phyloP scores from a whole-genome alignment of 2,888 invertebrate species.

The Tineola bisselliella region DNA sequence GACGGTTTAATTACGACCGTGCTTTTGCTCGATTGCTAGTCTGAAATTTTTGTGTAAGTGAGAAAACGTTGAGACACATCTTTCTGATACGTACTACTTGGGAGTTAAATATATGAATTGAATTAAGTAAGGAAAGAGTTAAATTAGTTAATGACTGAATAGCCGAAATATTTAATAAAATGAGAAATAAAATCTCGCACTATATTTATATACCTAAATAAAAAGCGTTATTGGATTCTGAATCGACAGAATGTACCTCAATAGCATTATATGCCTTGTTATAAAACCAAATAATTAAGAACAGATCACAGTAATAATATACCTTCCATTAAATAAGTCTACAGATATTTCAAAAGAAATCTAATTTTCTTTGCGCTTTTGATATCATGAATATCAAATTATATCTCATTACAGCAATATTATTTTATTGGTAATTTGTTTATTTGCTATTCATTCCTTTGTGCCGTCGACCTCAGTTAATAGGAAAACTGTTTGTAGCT shows the following conservation, averaged over 20 bases:
- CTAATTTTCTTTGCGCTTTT: neutral
- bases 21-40: too few species aligned
- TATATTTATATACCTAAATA: neutral
- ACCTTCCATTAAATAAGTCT: too few species aligned
- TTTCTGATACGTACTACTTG: neutral
- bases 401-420: neutral
- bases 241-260: conserved; percentile 12
- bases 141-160: conserved; percentile 11
- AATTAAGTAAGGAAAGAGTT: neutral
- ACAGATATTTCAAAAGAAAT: neutral
- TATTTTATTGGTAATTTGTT: neutral
- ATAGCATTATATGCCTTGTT: neutral
- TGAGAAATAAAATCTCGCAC: neutral
- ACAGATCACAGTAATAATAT: too few species aligned
- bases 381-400: neutral
- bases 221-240: neutral
- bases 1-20: too few species aligned
- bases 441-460: neutral
- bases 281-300: neutral
- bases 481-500: neutral
- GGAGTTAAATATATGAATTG: neutral
- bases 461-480: neutral
- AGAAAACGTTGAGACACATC: neutral
- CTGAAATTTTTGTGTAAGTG: too few species aligned
- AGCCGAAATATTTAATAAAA: conserved; percentile 7